These are phyloP conservation scores for Lepilemur ruficaudatus DNA, from an alignment of 2,797 vertebrate species.

Conservation along the genomic window DNA sequence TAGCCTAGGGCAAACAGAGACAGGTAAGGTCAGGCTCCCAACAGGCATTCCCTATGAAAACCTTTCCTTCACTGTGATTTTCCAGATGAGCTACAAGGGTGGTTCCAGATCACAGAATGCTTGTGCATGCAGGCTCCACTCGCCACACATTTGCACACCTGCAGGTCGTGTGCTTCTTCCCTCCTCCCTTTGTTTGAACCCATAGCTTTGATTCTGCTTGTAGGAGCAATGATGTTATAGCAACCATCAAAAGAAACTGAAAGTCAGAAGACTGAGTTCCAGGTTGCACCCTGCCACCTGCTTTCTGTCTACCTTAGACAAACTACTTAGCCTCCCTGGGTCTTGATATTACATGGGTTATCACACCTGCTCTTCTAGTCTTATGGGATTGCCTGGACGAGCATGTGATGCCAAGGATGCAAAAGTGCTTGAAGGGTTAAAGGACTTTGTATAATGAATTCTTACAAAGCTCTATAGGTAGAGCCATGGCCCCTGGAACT, in stretches of 20 bases:
- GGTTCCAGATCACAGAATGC: background rate
- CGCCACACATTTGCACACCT: background rate
- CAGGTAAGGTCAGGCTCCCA: background rate
- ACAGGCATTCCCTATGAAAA: background rate
- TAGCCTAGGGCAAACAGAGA: background rate
- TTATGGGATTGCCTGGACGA: background rate
- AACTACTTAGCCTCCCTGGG: background rate
- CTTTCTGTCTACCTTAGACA: background rate
- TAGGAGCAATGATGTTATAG: background rate
- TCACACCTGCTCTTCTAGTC: background rate
- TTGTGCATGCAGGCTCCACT: background rate
- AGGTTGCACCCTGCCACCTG: background rate
- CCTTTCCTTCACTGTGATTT: background rate
- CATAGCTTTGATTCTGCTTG: background rate
- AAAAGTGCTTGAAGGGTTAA: background rate
- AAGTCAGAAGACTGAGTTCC: background rate
- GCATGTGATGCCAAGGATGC: background rate
- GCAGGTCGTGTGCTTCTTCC: accelerated
- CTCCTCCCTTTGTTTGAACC: background rate
- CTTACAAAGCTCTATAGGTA: background rate
- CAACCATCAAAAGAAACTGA: background rate
- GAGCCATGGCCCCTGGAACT: background rate
- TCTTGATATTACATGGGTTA: background rate
- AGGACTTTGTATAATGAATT: background rate
- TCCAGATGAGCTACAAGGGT: background rate